Percentiles rank a stretch among this genome's conserved stretches.
Evolutionary conservation across 2,113 vertebrate genomes (phyloP).

Genomic region (Hemiscyllium ocellatum): DNA sequence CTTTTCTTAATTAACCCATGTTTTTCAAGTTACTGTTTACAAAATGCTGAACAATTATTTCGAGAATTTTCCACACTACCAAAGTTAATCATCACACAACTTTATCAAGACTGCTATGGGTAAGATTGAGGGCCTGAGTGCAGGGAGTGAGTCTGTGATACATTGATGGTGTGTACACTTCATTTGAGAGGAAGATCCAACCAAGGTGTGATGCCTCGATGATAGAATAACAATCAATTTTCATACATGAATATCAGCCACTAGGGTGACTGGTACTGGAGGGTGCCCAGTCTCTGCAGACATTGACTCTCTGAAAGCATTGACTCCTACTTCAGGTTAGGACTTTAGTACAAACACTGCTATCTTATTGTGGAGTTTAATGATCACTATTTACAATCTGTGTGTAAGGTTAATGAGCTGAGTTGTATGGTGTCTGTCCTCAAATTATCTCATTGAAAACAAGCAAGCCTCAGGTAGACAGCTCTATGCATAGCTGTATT

Average conservation of each 20-base stretch:
- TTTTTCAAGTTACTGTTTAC: no score
- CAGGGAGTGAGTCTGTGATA: background rate
- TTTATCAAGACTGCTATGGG: background rate
- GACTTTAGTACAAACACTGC: background rate
- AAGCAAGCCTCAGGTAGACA: background rate
- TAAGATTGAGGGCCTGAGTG: background rate
- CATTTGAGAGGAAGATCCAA: background rate
- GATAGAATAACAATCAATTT: background rate
- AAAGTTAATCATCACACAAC: background rate
- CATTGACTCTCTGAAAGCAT: background rate
- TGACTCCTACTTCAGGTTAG: background rate
- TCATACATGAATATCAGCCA: background rate
- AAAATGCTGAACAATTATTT: no score
- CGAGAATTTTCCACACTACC: no score
- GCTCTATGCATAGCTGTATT: background rate
- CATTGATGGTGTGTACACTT: background rate
- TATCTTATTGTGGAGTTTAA: background rate
- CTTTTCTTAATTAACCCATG: no score
- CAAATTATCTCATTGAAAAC: background rate
- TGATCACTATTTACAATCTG: background rate
- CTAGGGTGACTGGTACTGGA: background rate
- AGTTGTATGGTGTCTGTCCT: background rate
- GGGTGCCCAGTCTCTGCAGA: background rate
- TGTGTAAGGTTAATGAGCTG: background rate
- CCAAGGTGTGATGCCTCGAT: background rate